These are phyloP conservation scores for Sitta europaea DNA, from an alignment of 2,113 vertebrate genomes.

Conservation along the genomic window DNA sequence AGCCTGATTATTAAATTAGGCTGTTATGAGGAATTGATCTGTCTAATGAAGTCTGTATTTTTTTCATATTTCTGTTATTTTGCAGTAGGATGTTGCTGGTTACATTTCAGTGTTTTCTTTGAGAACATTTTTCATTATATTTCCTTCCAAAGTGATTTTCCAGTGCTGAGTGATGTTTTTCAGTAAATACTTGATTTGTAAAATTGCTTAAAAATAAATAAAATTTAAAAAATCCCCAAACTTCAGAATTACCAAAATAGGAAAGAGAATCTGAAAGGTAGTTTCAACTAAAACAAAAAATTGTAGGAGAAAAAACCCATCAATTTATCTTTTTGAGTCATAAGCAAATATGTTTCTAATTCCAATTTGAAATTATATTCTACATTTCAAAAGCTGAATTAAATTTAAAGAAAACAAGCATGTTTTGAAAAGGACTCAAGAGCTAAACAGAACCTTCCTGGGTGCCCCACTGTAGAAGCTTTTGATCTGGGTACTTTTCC, in stretches of 20 bases:
- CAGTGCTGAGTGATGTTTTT: background rate
- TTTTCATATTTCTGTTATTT: background rate
- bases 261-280: background rate
- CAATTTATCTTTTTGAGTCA: background rate
- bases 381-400: background rate
- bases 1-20: conserved; percentile 16
- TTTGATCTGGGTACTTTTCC: background rate
- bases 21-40: background rate
- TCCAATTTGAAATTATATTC: background rate
- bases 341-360: background rate
- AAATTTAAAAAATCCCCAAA: background rate
- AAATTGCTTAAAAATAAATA: background rate
- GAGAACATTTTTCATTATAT: background rate
- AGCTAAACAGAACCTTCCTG: background rate
- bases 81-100: background rate
- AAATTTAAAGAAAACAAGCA: background rate
- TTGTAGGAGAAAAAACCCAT: accelerated
- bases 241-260: background rate
- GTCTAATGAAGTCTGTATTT: background rate
- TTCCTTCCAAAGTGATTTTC: background rate
- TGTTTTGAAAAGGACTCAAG: background rate
- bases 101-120: background rate
- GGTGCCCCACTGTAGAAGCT: background rate
- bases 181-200: background rate
- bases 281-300: background rate